These are phyloP conservation scores for Catostylus mosaicus DNA, from an alignment of 30 jellyfish, hydroid and myxozoan species.

Conservation along the genomic window DNA sequence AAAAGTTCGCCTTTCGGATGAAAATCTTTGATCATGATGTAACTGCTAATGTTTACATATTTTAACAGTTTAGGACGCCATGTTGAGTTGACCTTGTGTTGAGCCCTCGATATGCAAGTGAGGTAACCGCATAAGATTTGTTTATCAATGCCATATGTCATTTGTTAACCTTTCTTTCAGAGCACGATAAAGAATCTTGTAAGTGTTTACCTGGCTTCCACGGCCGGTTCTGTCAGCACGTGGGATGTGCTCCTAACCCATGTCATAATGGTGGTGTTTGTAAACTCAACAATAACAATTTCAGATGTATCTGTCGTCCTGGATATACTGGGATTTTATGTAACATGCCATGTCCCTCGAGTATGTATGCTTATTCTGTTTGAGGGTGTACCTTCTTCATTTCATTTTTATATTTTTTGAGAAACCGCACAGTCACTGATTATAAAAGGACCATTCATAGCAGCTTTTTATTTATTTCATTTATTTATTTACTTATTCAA, in stretches of 20 bases:
- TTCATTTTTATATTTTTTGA: neutral
- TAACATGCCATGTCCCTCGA: conserved; percentile 76
- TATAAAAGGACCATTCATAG: neutral
- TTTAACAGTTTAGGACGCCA: no score
- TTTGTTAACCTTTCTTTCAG: neutral
- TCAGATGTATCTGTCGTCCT: conserved; percentile 79
- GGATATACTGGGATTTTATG: conserved; percentile 83
- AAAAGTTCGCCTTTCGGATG: no score
- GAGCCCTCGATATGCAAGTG: no score
- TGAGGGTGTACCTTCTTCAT: neutral
- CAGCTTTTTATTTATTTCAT: neutral
- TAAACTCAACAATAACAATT: conserved; percentile 17
- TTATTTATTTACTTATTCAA: no score
- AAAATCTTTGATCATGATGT: no score
- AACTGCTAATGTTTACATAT: no score
- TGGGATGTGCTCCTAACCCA: conserved; percentile 89
- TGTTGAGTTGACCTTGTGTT: no score
- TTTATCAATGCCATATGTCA: neutral
- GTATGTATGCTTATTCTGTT: conserved; percentile 39
- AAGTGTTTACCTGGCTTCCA: conserved; percentile 78
- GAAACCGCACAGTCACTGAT: neutral
- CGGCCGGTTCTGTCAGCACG: conserved; percentile 76
- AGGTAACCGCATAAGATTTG: no score
- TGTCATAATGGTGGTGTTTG: conserved; percentile 75
- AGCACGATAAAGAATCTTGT: conserved; percentile 45